Percentiles rank a stretch among this genome's conserved stretches.
These are phyloP conservation scores for Pomatostomus ruficeps DNA, from an alignment of 2,113 vertebrate species.

Conservation along the genomic window DNA sequence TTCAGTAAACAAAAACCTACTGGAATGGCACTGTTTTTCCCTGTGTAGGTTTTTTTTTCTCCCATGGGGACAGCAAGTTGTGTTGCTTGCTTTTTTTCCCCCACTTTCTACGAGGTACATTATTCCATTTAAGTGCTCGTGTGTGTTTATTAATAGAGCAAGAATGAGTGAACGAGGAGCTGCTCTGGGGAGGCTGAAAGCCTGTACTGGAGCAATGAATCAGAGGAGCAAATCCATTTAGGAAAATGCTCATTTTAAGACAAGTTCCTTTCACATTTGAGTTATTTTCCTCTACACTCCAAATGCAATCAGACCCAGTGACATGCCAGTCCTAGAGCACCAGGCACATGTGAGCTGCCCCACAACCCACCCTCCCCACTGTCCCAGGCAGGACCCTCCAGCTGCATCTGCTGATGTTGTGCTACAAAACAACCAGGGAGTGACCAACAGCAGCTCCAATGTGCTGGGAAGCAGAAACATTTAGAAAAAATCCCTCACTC, in stretches of 20 bases:
- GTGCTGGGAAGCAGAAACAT: not conserved
- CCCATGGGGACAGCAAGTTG: not conserved
- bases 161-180: constrained; percentile 32
- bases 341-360: not conserved
- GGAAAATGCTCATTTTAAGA: constrained; percentile 16
- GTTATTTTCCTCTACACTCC: not conserved
- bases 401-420: not conserved
- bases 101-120: not conserved
- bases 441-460: not conserved
- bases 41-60: not conserved
- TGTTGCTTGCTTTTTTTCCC: not conserved
- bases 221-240: constrained; percentile 18
- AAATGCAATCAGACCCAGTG: not conserved
- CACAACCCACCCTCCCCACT: accelerated
- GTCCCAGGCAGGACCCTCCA: not conserved
- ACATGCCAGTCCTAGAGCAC: not conserved
- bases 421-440: not conserved
- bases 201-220: constrained; percentile 20
- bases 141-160: constrained; percentile 52
- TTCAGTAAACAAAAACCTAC: not conserved
- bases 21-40: not conserved
- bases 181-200: constrained; percentile 23
- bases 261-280: not conserved
- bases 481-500: not conserved
- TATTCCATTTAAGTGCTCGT: constrained; percentile 19